Conservation (phyloP, 1,140 invertebrate species). For the Babylonia areolata region DNA sequence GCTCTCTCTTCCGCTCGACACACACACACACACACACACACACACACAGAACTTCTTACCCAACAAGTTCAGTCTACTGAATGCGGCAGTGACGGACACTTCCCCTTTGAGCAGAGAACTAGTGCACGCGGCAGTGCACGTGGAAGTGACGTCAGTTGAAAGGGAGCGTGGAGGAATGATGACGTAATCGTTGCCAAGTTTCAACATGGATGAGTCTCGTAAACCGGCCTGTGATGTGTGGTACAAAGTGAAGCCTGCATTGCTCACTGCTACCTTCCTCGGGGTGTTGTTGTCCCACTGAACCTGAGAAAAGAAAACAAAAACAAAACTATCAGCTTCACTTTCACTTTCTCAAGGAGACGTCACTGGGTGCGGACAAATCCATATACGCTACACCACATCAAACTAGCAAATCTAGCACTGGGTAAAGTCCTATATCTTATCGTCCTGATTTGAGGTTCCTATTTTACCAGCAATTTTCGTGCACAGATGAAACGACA, state of each 20-base stretch:
- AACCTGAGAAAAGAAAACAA: background rate
- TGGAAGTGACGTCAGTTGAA: slow-evolving; percentile 25
- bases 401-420: no score
- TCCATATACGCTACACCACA: no score
- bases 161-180: slow-evolving; percentile 15
- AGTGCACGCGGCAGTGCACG: slow-evolving; percentile 9
- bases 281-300: background rate
- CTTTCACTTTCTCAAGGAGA: no score
- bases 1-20: no score
- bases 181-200: slow-evolving; percentile 17
- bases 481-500: no score
- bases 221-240: background rate
- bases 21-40: no score
- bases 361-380: no score
- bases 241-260: slow-evolving; percentile 5
- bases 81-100: background rate
- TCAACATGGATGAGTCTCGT: background rate
- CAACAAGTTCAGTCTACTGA: background rate
- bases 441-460: no score
- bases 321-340: no score
- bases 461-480: no score
- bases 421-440: no score
- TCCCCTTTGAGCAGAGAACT: background rate
- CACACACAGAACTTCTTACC: background rate
- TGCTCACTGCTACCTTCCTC: no score